Conservation (phyloP, 2,113 vertebrate species). For the Percopsis transmontana region DNA sequence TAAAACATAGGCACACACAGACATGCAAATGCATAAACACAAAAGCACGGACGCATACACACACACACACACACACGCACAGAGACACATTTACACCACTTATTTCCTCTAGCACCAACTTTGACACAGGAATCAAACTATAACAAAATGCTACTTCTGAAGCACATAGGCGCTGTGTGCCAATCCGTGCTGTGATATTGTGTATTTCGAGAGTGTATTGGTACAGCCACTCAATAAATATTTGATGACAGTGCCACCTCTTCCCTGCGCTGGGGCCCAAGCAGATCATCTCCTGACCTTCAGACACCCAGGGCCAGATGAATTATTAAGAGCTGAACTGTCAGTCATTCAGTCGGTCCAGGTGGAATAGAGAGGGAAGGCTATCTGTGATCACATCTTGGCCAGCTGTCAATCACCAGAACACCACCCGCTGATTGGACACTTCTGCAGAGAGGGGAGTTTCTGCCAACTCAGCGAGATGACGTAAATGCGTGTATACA, state of each 20-base stretch:
- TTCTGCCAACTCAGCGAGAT: conserved; percentile 34
- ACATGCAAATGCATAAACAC: not conserved
- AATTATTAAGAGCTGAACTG: conserved; percentile 80
- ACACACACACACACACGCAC: not conserved
- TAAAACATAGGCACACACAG: not conserved
- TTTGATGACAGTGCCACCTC: conserved; percentile 80
- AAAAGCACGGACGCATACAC: not conserved
- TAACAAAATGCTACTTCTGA: conserved; percentile 9
- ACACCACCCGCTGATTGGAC: conserved; percentile 66
- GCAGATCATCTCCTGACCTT: conserved; percentile 82
- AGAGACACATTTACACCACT: not conserved
- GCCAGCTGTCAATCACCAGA: conserved; percentile 60
- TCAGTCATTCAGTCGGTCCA: conserved; percentile 75
- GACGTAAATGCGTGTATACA: too few species aligned
- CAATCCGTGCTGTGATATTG: conserved; percentile 57
- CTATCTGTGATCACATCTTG: conserved; percentile 73
- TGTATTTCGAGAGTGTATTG: conserved; percentile 78
- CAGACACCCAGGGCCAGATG: conserved; percentile 76
- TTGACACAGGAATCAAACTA: conserved; percentile 1
- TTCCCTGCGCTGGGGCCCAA: conserved; percentile 56
- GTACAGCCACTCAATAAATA: conserved; percentile 79
- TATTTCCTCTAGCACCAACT: not conserved
- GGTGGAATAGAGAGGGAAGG: conserved; percentile 66
- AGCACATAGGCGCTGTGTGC: conserved; percentile 39
- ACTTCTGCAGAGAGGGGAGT: conserved; percentile 16